Base-by-base conservation (phyloP, 2,113 vertebrate genomes). In the Tetrao urogallus region DNA sequence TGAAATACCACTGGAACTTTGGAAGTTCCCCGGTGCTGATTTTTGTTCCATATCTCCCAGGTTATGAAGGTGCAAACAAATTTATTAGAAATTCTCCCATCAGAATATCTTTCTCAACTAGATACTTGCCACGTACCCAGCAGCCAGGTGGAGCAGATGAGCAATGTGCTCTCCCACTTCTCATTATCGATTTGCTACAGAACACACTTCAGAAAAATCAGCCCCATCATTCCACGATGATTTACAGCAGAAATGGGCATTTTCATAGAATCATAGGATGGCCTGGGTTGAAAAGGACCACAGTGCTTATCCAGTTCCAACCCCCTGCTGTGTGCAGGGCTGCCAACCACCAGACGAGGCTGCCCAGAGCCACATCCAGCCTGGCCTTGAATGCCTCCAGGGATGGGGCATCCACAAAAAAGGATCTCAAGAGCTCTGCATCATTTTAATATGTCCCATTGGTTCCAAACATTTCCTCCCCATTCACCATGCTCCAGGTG, bases 81-180 rank as follows among this genome's bases (percentile, higher is more conserved):
- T 95, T 91, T 93, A 94, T 95, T 95, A 93, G 67, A 85, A 92
- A 94, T 89, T 93, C 82, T 95, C 89, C 94, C 93, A 93, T 93
- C 88, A 75, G 82, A 82, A 57, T 94, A 67, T 91, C 95, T 92
- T 89, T 96, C 96, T 94, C 95, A 96, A 93, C 96, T 95, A 95
- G 91, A 94, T 40, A 5, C 88, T 88, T 95, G 88, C 88, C 89
- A 84, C 81, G 89, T 94, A 85, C 81, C 58, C 86, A 89, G 52
- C 86, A 95, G 80, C 52, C 79, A 96, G 92, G 94, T 94, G 91
- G 75, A 96, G 89, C 48, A 96, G 91, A 92, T 89, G 91, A 96
- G 73, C 86, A 87, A 95, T 78, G 69, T 75, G 60, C 52, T 92
- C 91, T 95, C 34, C 48, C 50, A 83, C 89, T 82, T 87, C 91